Evolutionary conservation across 2,797 vertebrate genomes (phyloP), one percentile per base, ranked within the genome.

Genomic region (Spea hammondii): DNA sequence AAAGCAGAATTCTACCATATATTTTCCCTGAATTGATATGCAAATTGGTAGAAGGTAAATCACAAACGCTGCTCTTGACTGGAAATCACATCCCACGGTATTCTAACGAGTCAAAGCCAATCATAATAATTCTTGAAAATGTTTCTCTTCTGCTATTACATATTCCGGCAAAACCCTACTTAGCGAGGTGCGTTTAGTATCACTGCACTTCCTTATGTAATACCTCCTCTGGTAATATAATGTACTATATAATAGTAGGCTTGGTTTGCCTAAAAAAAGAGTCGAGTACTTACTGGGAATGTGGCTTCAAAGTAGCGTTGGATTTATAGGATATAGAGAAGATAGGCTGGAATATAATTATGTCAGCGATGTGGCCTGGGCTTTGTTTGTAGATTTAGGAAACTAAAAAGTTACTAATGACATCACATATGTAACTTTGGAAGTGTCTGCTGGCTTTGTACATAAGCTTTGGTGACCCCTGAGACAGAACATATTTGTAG

Each of bases 31-130:
- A 65, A 83, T 72, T 75, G 82, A 75, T 46, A n/a, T 67, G 70
- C 80, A 79, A 84, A 86, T 82, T 87, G 84, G 83, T 85, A 72
- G 70, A 85, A 85, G 79, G 53, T 83, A 85, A 86, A 74, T 8
- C 0, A 4, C 65, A 60, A 49, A 83, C 82, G 62, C 78, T 84
- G 82, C 75, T 86, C 80, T 78, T 74, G 79, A 83, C 81, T 76
- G 73, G 83, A 62, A 57, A 49, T 74, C 75, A 49, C 83, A 60
- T 79, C 17, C 5, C 71, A 83, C 46, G 13, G 85, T 77, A 84
- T 84, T 14, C 57, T 80, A 84, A 86, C 83, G 86, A 85, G 65
- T 69, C 57, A 0, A 2, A 6, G 50, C 46, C 54, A 70, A 0
- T 17, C 2, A 74, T 83, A 84, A 80, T 82, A 64, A 1, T 78